Percentiles rank a stretch among this genome's conserved stretches.
phyloP scores from a whole-genome alignment of 2,113 vertebrate genomes.

The Tenebrosternarchus preto region DNA sequence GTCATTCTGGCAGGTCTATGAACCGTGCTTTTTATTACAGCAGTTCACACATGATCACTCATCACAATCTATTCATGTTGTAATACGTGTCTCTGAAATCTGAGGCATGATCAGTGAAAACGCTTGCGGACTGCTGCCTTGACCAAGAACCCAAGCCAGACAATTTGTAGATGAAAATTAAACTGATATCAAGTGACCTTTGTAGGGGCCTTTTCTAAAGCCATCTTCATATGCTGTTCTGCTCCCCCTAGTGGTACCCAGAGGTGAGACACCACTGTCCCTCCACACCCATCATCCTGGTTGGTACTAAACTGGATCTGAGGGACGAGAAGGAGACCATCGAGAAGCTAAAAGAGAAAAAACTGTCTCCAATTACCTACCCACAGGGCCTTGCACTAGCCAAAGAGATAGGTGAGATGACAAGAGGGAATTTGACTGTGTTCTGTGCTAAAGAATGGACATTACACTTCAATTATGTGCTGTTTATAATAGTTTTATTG shows the following conservation, averaged over 20 bases:
- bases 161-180: not conserved
- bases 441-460: not conserved
- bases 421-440: not conserved
- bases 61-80: not conserved
- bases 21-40: not conserved
- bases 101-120: not conserved
- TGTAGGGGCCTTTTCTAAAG: not conserved
- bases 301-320: slow-evolving; percentile 95
- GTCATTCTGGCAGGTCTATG: not conserved
- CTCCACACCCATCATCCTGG: slow-evolving; percentile 95
- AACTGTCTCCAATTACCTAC: slow-evolving; percentile 94
- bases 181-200: not conserved
- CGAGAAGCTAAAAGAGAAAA: slow-evolving; percentile 97
- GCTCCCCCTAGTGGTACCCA: slow-evolving; percentile 84
- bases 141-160: not conserved
- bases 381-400: slow-evolving; percentile 95
- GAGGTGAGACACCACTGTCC: slow-evolving; percentile 97
- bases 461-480: too few relatives aligned
- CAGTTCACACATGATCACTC: not conserved
- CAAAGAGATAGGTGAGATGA: slow-evolving; percentile 87
- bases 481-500: not conserved
- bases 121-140: not conserved
- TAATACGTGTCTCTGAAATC: not conserved
- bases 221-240: not conserved
- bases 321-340: slow-evolving; percentile 97